phyloP scores from a whole-genome alignment of 2,888 invertebrate genomes.

The Tetheella fluctuosa region DNA sequence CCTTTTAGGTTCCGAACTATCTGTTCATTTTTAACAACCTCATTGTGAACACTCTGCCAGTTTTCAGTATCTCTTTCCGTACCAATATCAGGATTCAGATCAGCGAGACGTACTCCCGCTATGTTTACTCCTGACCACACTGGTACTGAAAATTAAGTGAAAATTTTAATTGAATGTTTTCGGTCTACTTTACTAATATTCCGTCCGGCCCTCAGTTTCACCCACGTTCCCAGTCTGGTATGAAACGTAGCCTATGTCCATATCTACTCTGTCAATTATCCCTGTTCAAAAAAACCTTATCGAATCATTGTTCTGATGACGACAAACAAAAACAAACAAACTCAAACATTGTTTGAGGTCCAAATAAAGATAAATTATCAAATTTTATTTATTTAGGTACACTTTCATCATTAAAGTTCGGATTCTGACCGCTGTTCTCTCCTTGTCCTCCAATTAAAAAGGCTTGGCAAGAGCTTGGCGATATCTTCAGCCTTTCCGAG shows the following conservation, averaged over 20 bases:
- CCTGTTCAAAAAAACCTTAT: no score
- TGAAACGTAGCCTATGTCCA: slow-evolving; percentile 1
- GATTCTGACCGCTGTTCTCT: slow-evolving; percentile 86
- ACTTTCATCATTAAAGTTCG: no score
- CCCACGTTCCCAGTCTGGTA: no score
- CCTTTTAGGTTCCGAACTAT: slow-evolving; percentile 91
- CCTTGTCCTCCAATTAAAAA: slow-evolving; percentile 96
- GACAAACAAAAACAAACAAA: no score
- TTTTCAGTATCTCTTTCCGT: slow-evolving; percentile 87
- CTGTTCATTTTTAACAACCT: slow-evolving; percentile 90
- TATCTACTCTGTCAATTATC: background rate
- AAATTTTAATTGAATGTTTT: slow-evolving; percentile 83
- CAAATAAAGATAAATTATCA: no score
- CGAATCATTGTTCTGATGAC: no score
- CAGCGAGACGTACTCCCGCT: slow-evolving; percentile 89
- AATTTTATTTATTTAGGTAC: no score
- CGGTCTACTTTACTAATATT: no score
- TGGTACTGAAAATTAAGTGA: slow-evolving; percentile 29
- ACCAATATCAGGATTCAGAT: slow-evolving; percentile 88
- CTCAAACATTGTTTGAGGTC: no score
- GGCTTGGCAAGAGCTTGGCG: slow-evolving; percentile 90
- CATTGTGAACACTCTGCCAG: slow-evolving; percentile 88
- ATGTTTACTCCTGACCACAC: slow-evolving; percentile 87
- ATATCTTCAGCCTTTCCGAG: slow-evolving; percentile 88
- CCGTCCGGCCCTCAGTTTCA: no score